phyloP scores from a whole-genome alignment of 2,888 invertebrate genomes.

The Glyphotaelius pellucidus region DNA sequence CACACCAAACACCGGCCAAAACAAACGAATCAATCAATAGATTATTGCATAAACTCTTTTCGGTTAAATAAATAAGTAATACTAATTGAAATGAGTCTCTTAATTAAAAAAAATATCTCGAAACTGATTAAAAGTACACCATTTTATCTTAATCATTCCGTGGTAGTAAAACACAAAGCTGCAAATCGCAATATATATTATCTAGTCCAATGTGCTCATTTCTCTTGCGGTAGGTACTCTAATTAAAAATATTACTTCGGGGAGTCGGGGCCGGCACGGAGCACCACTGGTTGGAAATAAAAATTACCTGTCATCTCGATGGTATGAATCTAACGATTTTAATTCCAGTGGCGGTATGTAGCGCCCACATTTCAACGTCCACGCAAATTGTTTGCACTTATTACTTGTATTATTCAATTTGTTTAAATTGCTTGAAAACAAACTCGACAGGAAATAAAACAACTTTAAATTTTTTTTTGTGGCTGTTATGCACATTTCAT shows the following conservation, averaged over 20 bases:
- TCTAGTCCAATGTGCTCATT: conserved; percentile 42
- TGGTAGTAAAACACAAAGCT: neutral
- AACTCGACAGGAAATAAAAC: neutral
- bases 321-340: conserved; percentile 20
- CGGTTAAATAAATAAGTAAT: neutral
- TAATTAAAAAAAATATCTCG: neutral
- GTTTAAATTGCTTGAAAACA: neutral
- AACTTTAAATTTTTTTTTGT: neutral
- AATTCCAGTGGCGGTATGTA: conserved; percentile 8
- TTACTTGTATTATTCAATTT: neutral
- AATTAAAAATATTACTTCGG: conserved; percentile 58
- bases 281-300: conserved; percentile 21
- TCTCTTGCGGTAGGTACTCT: conserved; percentile 42
- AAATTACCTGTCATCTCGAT: conserved; percentile 48
- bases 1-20: neutral
- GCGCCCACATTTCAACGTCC: neutral
- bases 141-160: neutral
- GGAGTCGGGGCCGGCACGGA: conserved; percentile 28
- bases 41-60: no score
- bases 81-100: neutral
- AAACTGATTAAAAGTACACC: neutral
- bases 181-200: neutral
- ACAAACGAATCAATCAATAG: neutral
- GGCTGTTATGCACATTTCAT: no score
- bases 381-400: neutral